These are phyloP conservation scores for Leptobrachium leishanense DNA, from an alignment of 2,113 vertebrate genomes.

Conservation along the genomic window DNA sequence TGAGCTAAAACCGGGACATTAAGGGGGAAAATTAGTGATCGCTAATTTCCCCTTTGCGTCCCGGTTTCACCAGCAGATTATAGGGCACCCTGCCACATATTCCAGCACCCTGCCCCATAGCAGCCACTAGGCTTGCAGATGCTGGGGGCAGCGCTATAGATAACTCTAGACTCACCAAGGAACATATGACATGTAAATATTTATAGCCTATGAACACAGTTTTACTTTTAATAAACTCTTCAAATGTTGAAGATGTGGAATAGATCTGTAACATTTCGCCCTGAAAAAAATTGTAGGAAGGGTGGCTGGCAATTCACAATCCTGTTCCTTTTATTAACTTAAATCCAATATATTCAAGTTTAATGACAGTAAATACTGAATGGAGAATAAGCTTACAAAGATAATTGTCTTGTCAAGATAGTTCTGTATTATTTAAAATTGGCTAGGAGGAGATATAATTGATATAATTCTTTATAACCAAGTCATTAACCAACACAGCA, in stretches of 20 bases:
- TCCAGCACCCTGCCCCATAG: no score
- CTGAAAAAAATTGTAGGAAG: background rate
- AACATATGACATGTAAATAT: background rate
- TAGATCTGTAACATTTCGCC: no score
- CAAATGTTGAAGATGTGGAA: no score
- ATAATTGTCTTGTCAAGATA: conserved; percentile 23
- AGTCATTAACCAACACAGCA: conserved; percentile 27
- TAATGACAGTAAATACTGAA: conserved; percentile 23
- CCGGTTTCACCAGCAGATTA: no score
- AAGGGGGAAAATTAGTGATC: no score
- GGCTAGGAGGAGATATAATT: conserved; percentile 18
- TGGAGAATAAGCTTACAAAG: conserved; percentile 7
- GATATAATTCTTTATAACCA: conserved; percentile 23
- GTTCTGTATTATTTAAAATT: background rate
- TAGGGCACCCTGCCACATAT: no score
- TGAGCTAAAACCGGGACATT: no score
- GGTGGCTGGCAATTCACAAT: background rate
- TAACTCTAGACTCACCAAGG: no score
- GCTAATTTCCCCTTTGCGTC: no score
- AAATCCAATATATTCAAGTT: conserved; percentile 6
- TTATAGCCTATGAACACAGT: background rate
- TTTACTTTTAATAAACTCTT: no score
- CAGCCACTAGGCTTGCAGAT: no score
- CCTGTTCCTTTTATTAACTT: conserved; percentile 8
- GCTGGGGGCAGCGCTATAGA: no score